phyloP scores from a whole-genome alignment of 2,113 vertebrate genomes.

The Brevimyrus niger region DNA sequence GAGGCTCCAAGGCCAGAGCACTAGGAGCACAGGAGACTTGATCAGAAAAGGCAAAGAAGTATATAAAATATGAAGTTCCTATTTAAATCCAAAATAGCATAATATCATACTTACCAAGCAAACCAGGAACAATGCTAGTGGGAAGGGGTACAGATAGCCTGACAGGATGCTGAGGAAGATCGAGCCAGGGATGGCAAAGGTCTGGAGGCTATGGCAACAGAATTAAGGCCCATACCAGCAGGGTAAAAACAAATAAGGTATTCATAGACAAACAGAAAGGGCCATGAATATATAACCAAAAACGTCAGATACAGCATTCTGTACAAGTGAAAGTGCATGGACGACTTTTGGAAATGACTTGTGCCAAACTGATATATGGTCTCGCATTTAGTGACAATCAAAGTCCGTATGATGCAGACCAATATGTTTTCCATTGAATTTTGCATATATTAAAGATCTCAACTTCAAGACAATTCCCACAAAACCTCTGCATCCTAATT shows the following conservation, averaged over 20 bases:
- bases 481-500: background rate
- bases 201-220: constrained; percentile 75
- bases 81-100: background rate
- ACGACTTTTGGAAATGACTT: background rate
- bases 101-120: constrained; percentile 80
- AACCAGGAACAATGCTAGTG: constrained; percentile 88
- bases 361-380: background rate
- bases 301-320: background rate
- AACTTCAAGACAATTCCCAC: background rate
- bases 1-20: constrained; percentile 95
- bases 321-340: background rate
- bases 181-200: constrained; percentile 94
- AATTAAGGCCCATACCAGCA: constrained; percentile 60
- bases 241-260: background rate
- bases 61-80: background rate
- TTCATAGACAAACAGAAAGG: background rate
- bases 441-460: background rate
- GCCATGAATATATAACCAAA: background rate
- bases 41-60: background rate
- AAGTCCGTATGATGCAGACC: background rate
- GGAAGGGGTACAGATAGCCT: constrained; percentile 95
- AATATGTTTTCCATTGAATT: background rate
- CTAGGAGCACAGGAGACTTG: constrained; percentile 46
- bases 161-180: constrained; percentile 98
- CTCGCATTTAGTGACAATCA: background rate